Conservation (phyloP, 1,140 invertebrate genomes). For the Bombus affinis region DNA sequence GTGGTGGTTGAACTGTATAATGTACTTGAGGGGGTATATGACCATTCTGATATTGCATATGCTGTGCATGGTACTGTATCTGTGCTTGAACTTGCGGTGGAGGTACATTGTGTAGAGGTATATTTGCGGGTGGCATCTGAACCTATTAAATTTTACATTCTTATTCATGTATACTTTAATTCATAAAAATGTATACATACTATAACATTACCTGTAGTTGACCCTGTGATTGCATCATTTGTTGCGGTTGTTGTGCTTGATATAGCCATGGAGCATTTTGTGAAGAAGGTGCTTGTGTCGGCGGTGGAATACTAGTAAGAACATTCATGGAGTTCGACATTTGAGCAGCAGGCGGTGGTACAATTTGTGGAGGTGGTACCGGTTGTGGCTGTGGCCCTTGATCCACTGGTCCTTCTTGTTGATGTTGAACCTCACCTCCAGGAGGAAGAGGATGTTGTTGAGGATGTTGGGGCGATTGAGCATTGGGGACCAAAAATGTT, state of each 20-base stretch:
- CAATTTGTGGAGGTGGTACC: constrained; percentile 80
- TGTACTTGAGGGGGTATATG: constrained; percentile 79
- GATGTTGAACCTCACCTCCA: constrained; percentile 72
- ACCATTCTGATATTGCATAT: constrained; percentile 80
- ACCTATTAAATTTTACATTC: constrained; percentile 56
- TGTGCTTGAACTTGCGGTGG: constrained; percentile 77
- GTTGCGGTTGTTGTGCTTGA: constrained; percentile 74
- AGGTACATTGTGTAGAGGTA: constrained; percentile 73
- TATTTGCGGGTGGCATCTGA: constrained; percentile 71
- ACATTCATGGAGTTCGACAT: constrained; percentile 79
- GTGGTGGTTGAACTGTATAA: constrained; percentile 77
- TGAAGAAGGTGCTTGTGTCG: constrained; percentile 74
- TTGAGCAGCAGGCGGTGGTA: constrained; percentile 77
- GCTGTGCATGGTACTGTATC: constrained; percentile 78
- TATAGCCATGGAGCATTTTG: constrained; percentile 79
- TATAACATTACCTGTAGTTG: constrained; percentile 72
- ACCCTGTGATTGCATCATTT: constrained; percentile 71
- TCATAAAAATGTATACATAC: background rate
- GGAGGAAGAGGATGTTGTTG: constrained; percentile 71
- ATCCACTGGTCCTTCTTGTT: constrained; percentile 73
- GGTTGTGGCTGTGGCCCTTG: constrained; percentile 76
- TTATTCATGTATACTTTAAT: background rate
- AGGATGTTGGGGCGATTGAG: constrained; percentile 69
- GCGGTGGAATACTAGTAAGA: constrained; percentile 79
- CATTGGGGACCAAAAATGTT: constrained; percentile 76